Conservation (phyloP, 2,797 vertebrate species). For the Sebastes taczanowskii region DNA sequence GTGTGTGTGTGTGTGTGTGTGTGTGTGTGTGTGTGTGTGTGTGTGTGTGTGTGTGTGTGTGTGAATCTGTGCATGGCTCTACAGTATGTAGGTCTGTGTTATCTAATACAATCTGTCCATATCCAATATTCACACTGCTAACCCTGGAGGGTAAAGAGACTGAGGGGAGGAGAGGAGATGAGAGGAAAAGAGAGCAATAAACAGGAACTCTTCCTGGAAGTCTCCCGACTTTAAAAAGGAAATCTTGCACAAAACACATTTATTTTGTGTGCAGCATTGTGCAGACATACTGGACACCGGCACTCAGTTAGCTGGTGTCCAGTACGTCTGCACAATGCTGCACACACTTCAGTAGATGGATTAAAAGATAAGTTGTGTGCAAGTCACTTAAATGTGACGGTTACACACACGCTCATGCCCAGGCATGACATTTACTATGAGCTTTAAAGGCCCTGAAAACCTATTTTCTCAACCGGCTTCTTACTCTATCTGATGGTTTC, state of each 20-base stretch:
- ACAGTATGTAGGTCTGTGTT: slow-evolving; percentile 66
- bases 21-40: background rate
- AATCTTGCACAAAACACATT: slow-evolving; percentile 20
- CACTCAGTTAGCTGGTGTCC: background rate
- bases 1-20: slow-evolving; percentile 14
- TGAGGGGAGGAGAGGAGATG: background rate
- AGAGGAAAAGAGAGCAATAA: slow-evolving; percentile 8
- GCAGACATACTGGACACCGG: background rate
- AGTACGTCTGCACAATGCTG: background rate
- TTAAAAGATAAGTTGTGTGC: no score
- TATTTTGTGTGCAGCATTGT: background rate
- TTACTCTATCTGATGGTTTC: background rate
- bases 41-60: slow-evolving; percentile 13
- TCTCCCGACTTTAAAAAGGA: slow-evolving; percentile 29
- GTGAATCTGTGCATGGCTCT: slow-evolving; percentile 36
- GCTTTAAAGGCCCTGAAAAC: background rate
- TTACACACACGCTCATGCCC: background rate
- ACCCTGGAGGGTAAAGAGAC: slow-evolving; percentile 41
- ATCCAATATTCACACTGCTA: slow-evolving; percentile 71
- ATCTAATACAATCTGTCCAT: slow-evolving; percentile 76
- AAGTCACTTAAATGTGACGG: background rate
- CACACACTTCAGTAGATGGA: background rate
- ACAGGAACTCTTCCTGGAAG: slow-evolving; percentile 36
- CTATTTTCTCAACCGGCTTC: background rate
- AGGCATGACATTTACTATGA: background rate